Evolutionary conservation across 2,797 vertebrate genomes (phyloP).

Genomic region (Calcarius lapponicus): DNA sequence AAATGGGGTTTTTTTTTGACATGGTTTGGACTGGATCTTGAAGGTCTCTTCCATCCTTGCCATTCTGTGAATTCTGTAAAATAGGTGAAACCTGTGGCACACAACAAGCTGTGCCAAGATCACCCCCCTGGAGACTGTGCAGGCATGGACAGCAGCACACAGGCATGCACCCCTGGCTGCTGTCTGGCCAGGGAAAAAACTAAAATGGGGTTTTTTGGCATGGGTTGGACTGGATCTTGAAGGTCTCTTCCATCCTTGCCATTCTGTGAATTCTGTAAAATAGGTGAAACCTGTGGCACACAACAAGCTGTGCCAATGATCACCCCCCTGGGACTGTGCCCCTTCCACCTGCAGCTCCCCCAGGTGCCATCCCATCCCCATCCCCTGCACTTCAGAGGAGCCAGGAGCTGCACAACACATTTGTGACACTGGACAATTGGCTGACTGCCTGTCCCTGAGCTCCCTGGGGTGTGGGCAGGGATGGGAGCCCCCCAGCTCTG

Average conservation of each 20-base stretch:
- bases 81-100: background rate
- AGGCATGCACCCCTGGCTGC: too few species aligned
- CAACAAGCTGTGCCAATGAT: background rate
- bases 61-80: background rate
- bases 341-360: background rate
- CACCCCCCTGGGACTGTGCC: background rate
- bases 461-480: background rate
- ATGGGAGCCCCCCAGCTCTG: fast-evolving
- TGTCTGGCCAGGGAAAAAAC: too few species aligned
- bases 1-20: background rate
- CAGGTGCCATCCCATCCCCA: fast-evolving
- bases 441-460: background rate
- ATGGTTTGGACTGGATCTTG: background rate
- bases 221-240: background rate
- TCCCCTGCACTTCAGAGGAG: background rate
- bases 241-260: background rate
- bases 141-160: too few species aligned
- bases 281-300: background rate
- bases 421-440: too few species aligned
- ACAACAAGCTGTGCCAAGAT: background rate
- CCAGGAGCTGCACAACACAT: background rate
- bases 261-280: background rate
- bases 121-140: background rate
- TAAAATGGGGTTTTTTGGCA: background rate
- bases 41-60: background rate